Percentiles rank a stretch among this genome's conserved stretches.
These are phyloP conservation scores for Dipodomys merriami DNA, from an alignment of 2,113 vertebrate species.

Conservation along the genomic window DNA sequence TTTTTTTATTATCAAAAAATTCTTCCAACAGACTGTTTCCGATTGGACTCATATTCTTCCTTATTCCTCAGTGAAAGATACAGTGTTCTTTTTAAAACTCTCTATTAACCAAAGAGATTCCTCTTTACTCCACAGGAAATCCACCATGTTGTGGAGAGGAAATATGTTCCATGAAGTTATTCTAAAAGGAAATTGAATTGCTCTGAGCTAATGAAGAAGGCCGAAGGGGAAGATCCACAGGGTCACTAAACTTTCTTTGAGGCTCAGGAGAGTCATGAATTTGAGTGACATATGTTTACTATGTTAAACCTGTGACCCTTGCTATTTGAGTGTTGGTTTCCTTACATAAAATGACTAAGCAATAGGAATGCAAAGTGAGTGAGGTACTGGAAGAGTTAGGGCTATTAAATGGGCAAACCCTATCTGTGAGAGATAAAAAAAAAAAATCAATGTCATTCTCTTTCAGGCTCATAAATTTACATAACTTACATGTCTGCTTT, in stretches of 20 bases:
- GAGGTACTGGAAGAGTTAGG: neutral
- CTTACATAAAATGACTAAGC: neutral
- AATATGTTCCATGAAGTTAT: neutral
- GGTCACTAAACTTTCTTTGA: neutral
- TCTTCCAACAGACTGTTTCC: neutral
- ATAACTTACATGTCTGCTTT: neutral
- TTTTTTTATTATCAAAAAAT: neutral
- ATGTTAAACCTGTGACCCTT: slow-evolving; percentile 58
- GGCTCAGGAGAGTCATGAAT: neutral
- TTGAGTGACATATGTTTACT: slow-evolving; percentile 24
- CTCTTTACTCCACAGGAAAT: neutral
- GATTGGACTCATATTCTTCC: neutral
- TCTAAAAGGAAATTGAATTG: neutral
- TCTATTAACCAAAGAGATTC: neutral
- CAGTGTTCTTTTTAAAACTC: neutral
- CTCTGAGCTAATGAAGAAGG: neutral
- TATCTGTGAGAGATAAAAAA: neutral
- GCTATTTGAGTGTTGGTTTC: neutral
- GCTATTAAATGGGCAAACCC: neutral
- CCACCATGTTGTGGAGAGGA: neutral
- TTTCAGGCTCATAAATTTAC: slow-evolving; percentile 1
- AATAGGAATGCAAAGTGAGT: neutral
- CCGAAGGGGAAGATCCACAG: neutral
- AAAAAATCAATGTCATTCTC: neutral
- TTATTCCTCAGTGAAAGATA: neutral